Conservation (phyloP, 2,797 vertebrate species). For the Peromyscus attwateri region DNA sequence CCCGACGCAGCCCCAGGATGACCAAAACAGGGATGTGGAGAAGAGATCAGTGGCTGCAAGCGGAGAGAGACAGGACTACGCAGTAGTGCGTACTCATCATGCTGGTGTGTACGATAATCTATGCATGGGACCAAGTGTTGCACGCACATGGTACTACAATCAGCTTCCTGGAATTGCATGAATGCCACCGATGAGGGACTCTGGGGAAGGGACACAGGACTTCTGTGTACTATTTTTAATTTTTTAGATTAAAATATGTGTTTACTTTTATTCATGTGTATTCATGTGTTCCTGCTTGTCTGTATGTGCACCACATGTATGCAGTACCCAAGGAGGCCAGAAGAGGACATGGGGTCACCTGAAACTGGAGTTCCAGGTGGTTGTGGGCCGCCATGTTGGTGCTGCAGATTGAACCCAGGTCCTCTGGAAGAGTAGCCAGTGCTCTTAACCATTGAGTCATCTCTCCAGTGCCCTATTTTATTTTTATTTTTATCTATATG, state of each 20-base stretch:
- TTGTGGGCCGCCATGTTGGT: background rate
- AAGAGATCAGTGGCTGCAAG: background rate
- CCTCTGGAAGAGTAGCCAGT: background rate
- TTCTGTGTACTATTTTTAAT: background rate
- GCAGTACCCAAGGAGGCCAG: background rate
- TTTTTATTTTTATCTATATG: background rate
- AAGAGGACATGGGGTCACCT: background rate
- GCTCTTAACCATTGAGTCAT: background rate
- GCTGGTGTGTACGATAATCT: too few species aligned
- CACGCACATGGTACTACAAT: accelerated
- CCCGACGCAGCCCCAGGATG: background rate
- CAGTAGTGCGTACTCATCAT: background rate
- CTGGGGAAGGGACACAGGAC: background rate
- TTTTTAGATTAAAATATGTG: background rate
- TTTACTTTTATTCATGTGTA: background rate
- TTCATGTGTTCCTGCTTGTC: background rate
- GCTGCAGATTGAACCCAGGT: background rate
- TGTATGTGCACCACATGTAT: background rate
- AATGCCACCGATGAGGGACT: too few species aligned
- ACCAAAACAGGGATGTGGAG: background rate
- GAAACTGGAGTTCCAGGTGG: background rate
- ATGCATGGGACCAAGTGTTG: background rate
- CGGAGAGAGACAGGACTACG: background rate
- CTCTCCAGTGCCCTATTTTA: background rate
- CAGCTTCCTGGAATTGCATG: background rate